A percentile compares a stretch with the other conserved stretches of the same genome.
Conservation (phyloP, 2,888 invertebrate species). For the Unio pictorum region DNA sequence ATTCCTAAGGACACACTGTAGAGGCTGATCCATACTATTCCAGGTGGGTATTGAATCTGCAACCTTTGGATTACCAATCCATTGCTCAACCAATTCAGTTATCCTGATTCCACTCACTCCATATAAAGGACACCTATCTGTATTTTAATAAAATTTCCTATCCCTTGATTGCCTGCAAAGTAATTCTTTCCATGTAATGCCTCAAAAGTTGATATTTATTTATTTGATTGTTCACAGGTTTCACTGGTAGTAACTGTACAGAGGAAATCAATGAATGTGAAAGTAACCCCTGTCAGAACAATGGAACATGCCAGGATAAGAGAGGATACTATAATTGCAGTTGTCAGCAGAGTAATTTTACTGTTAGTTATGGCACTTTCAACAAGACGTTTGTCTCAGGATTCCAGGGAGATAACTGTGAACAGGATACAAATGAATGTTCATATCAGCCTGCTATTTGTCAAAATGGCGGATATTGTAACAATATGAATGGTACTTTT, state of each 20-base stretch:
- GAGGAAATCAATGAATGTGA: slow-evolving; percentile 45
- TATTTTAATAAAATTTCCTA: neutral
- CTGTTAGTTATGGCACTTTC: slow-evolving; percentile 17
- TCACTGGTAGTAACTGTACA: slow-evolving; percentile 33
- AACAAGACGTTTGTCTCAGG: slow-evolving; percentile 43
- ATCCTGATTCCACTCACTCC: no score
- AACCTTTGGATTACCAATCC: no score
- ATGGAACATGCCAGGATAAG: slow-evolving; percentile 33
- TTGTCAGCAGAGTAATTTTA: slow-evolving; percentile 21
- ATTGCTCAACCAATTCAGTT: no score
- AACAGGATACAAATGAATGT: slow-evolving; percentile 50
- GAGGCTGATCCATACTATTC: no score
- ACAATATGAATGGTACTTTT: slow-evolving; percentile 33
- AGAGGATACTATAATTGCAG: slow-evolving; percentile 30
- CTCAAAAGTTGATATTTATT: neutral
- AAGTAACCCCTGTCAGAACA: slow-evolving; percentile 61
- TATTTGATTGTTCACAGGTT: slow-evolving; percentile 25
- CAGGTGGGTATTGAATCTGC: no score
- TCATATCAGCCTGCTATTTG: slow-evolving; percentile 39
- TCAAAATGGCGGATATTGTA: slow-evolving; percentile 47
- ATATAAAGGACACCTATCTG: neutral
- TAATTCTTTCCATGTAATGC: no score
- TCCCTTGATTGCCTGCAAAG: neutral
- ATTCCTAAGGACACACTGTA: no score
- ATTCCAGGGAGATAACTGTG: slow-evolving; percentile 60